Evolutionary conservation across 2,113 vertebrate genomes (phyloP), one percentile per base, ranked within the genome.

Genomic region (Sinocyclocheilus grahami): DNA sequence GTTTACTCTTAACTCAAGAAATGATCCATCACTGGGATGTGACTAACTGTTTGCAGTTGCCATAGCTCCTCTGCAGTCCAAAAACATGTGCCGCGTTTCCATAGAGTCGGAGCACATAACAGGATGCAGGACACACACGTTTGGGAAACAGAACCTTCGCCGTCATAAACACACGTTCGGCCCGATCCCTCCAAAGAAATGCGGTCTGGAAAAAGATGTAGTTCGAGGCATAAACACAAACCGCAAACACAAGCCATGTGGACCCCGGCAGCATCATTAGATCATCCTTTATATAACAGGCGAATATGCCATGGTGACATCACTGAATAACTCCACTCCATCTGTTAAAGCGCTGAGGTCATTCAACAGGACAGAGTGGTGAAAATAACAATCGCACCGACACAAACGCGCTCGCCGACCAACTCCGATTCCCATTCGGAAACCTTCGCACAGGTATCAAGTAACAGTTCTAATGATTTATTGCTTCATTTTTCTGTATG

Each of bases 81-180:
- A 88, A 92, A 93, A 94, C 92, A 94, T 88, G 82, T 90, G 90
- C 87, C 48, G 83, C 4, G 91, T 92, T 91, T 88, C 91, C 88
- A 71, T 42, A 90, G 88, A 86, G 77, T 93, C 90, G 18, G 37
- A 85, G 88, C 85, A 85, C 90, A 93, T 92, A 90, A 93, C 90
- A 93, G 88, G 89, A 90, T 86, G 67, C 89, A 65, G 87, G 67
- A 79, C 86, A 87, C 85, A 86, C 62, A 46, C 71, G 1, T 86
- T 51, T 80, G 84, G 83, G 78, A 79, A 87, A 89, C 88, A 90
- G 90, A 87, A 87, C 69, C 65, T 79, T 80, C 60, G 33, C 87
- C 83, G 87, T 90, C 87, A 89, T 90, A 89, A 88, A 88, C 86
- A 86, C 63, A 84, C 88, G 80, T 83, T 63, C 76, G 76, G 79